Evolutionary conservation across 1,140 invertebrate species (phyloP).

Genomic region (Pogonomyrmex barbatus): DNA sequence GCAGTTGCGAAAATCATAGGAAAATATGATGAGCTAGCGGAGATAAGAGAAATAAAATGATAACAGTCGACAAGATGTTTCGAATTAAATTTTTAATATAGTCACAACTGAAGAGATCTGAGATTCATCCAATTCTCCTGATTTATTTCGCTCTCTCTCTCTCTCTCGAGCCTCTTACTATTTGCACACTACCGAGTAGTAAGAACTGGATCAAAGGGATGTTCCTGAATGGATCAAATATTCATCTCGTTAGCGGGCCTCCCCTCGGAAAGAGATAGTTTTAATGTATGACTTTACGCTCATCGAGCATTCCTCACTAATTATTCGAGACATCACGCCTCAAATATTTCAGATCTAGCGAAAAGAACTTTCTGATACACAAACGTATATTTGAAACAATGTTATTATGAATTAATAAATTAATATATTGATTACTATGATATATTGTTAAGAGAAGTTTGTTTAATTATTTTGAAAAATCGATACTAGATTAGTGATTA

Average conservation of each 20-base stretch:
- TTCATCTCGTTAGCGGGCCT: conserved; percentile 55
- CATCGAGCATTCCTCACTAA: background rate
- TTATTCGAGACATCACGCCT: conserved; percentile 33
- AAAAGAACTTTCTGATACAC: background rate
- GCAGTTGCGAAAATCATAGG: background rate
- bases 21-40: background rate
- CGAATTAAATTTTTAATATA: background rate
- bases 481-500: background rate
- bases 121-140: background rate
- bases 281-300: conserved; percentile 20
- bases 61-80: background rate
- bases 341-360: conserved; percentile 1
- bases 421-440: too few species aligned
- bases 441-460: background rate
- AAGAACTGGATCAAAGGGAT: conserved; percentile 32
- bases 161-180: background rate
- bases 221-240: conserved; percentile 53
- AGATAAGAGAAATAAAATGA: conserved; percentile 3
- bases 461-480: background rate
- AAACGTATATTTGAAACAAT: background rate
- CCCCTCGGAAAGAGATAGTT: background rate
- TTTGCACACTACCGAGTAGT: background rate
- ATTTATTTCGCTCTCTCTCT: background rate
- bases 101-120: background rate
- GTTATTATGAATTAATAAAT: background rate